Base-by-base conservation (phyloP, 2,113 vertebrate genomes). In the Corvus moneduloides region DNA sequence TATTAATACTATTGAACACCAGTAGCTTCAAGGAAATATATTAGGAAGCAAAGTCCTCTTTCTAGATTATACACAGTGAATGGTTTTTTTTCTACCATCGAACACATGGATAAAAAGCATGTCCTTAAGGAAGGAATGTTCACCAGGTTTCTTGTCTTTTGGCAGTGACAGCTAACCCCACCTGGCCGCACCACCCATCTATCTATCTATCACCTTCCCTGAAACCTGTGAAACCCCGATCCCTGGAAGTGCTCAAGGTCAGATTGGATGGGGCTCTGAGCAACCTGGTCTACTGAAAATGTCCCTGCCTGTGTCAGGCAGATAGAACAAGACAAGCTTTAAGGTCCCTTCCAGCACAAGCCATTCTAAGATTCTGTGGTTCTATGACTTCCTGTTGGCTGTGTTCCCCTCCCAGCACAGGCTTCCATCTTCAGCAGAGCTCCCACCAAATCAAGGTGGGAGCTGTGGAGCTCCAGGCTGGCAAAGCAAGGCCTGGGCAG, bases 341-440 rank as follows among this genome's bases (percentile, higher is more conserved):
- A 55, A 69, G 16, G 5, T n/a, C 7, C 24, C 62, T 30, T 30
- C 24, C 54, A 61, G 5, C 16, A 4, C 62, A 41, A 61, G 24
- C 30, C 49, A 28, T 49, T 43, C 62, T 32, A 23, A 48, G n/a
- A 46, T 35, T 76, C n/a, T 10, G 0, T 54, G 54, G 35, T 49
- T 62, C 59, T 48, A 0, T 48, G 39, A 27, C 16, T 35, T 66
- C 9, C 27, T 1, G 0, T 16, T 85, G 75, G 3, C 30, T 6
- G 0, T 23, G 23, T 23, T 92, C 5, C 26, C 21, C 16, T 83
- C 71, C 58, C 30, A 79, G 67, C 27, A 43, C 23, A 73, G 33
- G 19, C 44, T 54, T 37, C 48, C 27, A 48, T 4, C 48, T 78
- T 48, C 69, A 54, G 46, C 51, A 54, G 22, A 66, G 9, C 49